A percentile compares a stretch with the other conserved stretches of the same genome.
Evolutionary conservation across 37 sponge, comb jelly and placozoan genomes (phyloP).

Genomic region (Geodia barretti): DNA sequence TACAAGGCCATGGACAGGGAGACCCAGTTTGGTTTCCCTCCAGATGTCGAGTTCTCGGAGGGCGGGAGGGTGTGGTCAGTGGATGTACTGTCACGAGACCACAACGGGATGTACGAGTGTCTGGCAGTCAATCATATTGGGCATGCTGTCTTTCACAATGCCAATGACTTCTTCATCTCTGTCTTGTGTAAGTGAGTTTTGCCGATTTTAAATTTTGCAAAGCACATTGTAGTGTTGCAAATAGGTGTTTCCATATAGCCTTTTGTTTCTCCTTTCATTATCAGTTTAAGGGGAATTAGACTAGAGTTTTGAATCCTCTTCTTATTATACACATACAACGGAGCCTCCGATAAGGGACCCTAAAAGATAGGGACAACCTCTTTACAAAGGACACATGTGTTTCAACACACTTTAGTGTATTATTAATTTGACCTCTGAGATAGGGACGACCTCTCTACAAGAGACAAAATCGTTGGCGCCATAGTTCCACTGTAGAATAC

Average conservation of each 20-base stretch:
- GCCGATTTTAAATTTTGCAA: neutral
- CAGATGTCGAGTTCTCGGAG: neutral
- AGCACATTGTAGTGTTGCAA: neutral
- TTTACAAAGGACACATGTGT: no score
- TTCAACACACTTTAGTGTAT: no score
- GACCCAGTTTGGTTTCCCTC: neutral
- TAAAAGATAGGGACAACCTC: no score
- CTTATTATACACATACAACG: neutral
- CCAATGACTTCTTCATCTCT: neutral
- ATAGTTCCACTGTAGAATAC: no score
- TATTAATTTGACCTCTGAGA: no score
- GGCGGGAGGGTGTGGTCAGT: neutral
- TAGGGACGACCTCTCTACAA: no score
- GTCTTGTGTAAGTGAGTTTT: neutral
- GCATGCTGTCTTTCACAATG: neutral
- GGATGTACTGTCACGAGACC: neutral
- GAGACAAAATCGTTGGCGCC: no score
- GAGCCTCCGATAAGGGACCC: no score
- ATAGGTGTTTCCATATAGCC: neutral
- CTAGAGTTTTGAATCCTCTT: neutral
- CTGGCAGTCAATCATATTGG: neutral
- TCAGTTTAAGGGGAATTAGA: no score
- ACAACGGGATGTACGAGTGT: neutral
- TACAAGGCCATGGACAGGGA: neutral
- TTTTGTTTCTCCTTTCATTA: neutral